Evolutionary conservation across 2,113 vertebrate species (phyloP), one percentile per base, ranked within the genome.

Genomic region (Cinclus mexicanus): DNA sequence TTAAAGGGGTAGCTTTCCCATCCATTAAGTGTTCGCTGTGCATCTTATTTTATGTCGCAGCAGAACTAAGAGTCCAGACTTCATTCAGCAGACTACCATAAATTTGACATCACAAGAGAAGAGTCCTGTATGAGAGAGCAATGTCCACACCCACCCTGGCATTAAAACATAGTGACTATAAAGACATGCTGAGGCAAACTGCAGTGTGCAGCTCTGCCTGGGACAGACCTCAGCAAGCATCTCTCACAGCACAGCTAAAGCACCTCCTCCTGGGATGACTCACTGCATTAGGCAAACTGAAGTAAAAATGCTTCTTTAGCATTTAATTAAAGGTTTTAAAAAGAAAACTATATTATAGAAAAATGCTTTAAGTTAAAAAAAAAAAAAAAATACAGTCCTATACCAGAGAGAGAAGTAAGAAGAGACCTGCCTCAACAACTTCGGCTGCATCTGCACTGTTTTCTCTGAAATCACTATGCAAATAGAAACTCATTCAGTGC

Each of bases 171-270:
- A 72, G 16, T 5, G 12, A 47, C 13, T 14, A 10, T n/a, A 63
- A 88, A 92, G 20, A 26, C 25, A 22, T 1, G 2, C 2, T 35
- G 49, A 76, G 41, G 37, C 69, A 72, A 89, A 77, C 14, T 69
- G 47, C 50, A 88, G 37, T 0, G 0, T 33, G 55, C 63, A 81
- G 55, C 33, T 87, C 79, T 63, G 64, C 79, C 83, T 83, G 86
- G 68, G 86, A 89, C 13, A 75, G 33, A 88, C 33, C 26, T 89
- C 47, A 67, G 68, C 25, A 55, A 80, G 42, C 3, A 3, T 81
- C 82, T 97, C 90, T 68, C 96, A 93, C 63, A 94, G 76, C 59
- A 46, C 55, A 75, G 33, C 65, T 56, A 53, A 69, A 88, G 42
- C 35, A 75, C 7, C 80, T 78, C 6, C 0, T 35, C 4, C 4